Base-by-base conservation (phyloP, 2,888 invertebrate genomes). In the Pardosa pseudoannulata region DNA sequence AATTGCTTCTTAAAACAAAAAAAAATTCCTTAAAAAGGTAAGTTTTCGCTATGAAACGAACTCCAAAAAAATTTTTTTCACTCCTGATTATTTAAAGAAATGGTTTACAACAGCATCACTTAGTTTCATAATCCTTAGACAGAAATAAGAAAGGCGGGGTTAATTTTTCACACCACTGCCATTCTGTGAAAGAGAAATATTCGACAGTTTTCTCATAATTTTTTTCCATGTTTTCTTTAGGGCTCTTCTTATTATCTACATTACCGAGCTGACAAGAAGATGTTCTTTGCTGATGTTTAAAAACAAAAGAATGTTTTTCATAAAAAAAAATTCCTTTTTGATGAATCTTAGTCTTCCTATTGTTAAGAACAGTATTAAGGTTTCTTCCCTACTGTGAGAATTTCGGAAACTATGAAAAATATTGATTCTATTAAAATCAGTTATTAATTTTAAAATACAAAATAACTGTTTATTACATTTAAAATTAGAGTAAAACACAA, bases 1-100 rank as follows among this genome's bases (percentile, higher is more conserved):
- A 83, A 83, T 83, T 76, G 76, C 76, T 62, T 41, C 41, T 50
- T 28, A 32, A 65, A 83, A 83, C 31, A 83, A 76, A 82, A 82
- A n/a, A 75, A 50, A 76, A 65, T 29, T 64, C 71, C 65, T 83
- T 83, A 83, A 83, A 83, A 83, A 83, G 82, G 82, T 83, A 76
- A 71, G 65, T 76, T 83, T 83, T 11, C 23, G 56, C 56, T 56
- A 56, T 11, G 56, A 56, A 56, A 56, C 56, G 23, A 56, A 56
- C 56, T 56, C 23, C 2, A 1, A 5, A 46, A n/a, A 16, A 16
- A 16, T 56, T 56, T 56, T 23, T 56, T 56, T 19, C 19, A 1
- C 23, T 56, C 7, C 16, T 23, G 56, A 56, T 56, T 56, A 56
- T 56, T 56, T 56, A 23, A 56, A 56, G 56, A 56, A 23, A 56